Evolutionary conservation across 2,888 invertebrate species (phyloP), one percentile per base, ranked within the genome.

Genomic region (Gasteruption jaculator): DNA sequence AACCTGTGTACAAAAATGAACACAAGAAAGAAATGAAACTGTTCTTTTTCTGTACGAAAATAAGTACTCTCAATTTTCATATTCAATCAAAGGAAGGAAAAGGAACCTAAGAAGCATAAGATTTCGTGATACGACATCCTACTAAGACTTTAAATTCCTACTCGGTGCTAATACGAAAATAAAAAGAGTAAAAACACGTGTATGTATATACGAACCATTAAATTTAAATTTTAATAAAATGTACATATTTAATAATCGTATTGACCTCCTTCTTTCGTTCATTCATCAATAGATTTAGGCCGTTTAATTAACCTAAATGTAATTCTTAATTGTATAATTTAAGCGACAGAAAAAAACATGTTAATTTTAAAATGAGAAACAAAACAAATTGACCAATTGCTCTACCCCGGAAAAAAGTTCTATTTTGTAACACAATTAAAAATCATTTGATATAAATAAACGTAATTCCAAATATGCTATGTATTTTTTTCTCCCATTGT

Each of bases 351-450:
- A 38, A 41, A 38, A 26, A 38, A 8, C 7, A 31, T 41, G 35
- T 49, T 45, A 43, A 45, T 43, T 43, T 18, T 15, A 35, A 20
- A 40, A 33, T 38, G 31, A 38, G 2, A n/a, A 12, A 29, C 30
- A 2, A 29, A 29, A n/a, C 11, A 2, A 29, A 29, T 29, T 29
- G 3, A 29, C 14, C 2, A 10, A 14, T 14, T 34, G 37, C 33
- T 43, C 40, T 42, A 45, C 43, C 36, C 53, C 46, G 48, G 56
- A 46, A 52, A 48, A 49, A 50, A 56, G 43, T 52, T 61, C 48
- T 54, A 56, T 60, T 59, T 65, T 65, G 60, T 67, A 67, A 65
- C 61, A 59, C 52, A 48, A 52, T 61, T 55, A 58, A 57, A 45
- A 45, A 56, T 50, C 54, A 58, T 54, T 52, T 49, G 52, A 56